Conservation (phyloP, 2,113 vertebrate genomes). For the Coptodon rendalli region DNA sequence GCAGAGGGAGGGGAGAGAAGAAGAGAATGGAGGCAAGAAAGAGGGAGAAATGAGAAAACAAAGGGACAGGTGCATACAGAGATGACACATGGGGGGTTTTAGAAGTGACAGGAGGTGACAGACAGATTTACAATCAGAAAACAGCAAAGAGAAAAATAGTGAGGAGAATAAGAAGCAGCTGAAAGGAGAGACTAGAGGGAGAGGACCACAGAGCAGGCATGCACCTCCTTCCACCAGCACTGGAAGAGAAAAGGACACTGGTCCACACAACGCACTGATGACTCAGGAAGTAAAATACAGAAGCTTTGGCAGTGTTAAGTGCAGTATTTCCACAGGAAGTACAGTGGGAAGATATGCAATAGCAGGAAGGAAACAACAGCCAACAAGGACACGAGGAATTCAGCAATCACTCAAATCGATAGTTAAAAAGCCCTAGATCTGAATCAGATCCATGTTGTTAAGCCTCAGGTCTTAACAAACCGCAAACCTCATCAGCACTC, state of each 20-base stretch:
- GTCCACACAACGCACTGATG: background rate
- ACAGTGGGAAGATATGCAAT: constrained; percentile 23
- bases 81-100: background rate
- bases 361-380: constrained; percentile 25
- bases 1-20: background rate
- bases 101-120: background rate
- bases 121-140: constrained; percentile 19
- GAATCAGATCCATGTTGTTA: constrained; percentile 51
- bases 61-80: constrained; percentile 1
- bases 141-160: background rate
- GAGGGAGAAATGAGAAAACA: background rate
- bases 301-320: background rate
- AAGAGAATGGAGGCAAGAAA: background rate
- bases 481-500: constrained; percentile 43
- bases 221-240: constrained; percentile 45
- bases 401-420: constrained; percentile 41
- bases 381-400: constrained; percentile 15
- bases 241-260: constrained; percentile 29
- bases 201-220: constrained; percentile 31
- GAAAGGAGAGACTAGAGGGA: background rate
- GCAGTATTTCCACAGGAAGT: background rate
- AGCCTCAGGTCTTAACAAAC: constrained; percentile 59
- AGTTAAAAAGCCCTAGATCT: constrained; percentile 17
- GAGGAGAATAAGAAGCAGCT: background rate
- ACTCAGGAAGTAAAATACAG: constrained; percentile 32